Percentiles rank a stretch among this genome's conserved stretches.
Evolutionary conservation across 2,888 invertebrate species (phyloP).

Genomic region (Phyllotreta striolata): DNA sequence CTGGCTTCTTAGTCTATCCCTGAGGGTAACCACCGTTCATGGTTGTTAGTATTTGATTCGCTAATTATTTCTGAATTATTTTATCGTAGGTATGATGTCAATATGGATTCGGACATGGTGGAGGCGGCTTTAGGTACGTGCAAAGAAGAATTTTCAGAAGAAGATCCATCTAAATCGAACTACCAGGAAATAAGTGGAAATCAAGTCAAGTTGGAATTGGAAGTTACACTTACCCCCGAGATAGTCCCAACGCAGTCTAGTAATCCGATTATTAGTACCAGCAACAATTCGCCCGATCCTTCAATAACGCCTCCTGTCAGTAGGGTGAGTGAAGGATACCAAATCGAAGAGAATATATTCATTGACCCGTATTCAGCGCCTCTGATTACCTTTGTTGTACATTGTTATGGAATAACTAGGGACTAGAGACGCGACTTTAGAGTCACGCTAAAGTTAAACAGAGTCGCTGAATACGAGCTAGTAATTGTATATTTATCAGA

Average conservation of each 20-base stretch:
- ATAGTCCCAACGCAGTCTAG: slow-evolving; percentile 63
- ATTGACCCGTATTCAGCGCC: too few species aligned
- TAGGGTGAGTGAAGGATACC: slow-evolving; percentile 20
- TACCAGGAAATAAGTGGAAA: slow-evolving; percentile 52
- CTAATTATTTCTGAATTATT: neutral
- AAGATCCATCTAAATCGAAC: slow-evolving; percentile 33
- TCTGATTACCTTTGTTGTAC: too few species aligned
- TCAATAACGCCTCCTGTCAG: slow-evolving; percentile 23
- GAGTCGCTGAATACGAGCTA: too few species aligned
- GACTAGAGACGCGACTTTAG: too few species aligned
- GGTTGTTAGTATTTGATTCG: too few species aligned
- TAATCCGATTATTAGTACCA: slow-evolving; percentile 64
- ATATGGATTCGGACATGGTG: slow-evolving; percentile 63
- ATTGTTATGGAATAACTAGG: too few species aligned
- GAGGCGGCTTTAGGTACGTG: slow-evolving; percentile 62
- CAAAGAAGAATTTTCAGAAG: slow-evolving; percentile 33
- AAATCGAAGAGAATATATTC: slow-evolving; percentile 3
- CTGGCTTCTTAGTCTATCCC: too few species aligned
- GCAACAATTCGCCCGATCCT: slow-evolving; percentile 39
- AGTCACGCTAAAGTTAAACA: too few species aligned
- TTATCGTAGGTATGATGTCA: slow-evolving; percentile 54
- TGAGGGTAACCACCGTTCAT: too few species aligned
- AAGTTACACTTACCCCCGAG: slow-evolving; percentile 70
- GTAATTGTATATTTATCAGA: neutral
- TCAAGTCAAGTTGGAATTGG: slow-evolving; percentile 65